A percentile compares a stretch with the other conserved stretches of the same genome.
Conservation (phyloP, 2,113 vertebrate genomes). For the Apodemus speciosus region DNA sequence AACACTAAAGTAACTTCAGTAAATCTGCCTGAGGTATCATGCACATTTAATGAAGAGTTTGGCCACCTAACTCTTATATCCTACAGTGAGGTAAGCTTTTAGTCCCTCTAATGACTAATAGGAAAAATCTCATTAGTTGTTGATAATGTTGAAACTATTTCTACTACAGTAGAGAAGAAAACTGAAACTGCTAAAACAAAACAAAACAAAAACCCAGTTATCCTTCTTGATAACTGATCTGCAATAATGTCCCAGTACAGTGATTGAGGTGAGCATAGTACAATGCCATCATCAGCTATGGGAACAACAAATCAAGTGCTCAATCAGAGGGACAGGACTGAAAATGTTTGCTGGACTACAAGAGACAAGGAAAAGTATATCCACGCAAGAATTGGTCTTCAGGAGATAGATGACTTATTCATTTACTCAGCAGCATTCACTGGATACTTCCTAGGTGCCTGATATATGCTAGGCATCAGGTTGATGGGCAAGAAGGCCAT, state of each 20-base stretch:
- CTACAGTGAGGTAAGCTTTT: background rate
- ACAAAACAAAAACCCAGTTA: background rate
- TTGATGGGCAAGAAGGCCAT: background rate
- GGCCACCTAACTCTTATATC: conserved; percentile 1
- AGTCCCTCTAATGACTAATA: background rate
- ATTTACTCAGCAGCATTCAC: background rate
- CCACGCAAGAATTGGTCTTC: background rate
- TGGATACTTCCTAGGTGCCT: background rate
- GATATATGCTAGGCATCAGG: background rate
- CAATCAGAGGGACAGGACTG: background rate
- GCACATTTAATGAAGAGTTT: conserved; percentile 20
- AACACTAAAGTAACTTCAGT: background rate
- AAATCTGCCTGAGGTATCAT: conserved; percentile 33
- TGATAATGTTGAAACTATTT: background rate
- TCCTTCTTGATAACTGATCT: background rate
- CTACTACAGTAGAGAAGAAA: conserved; percentile 37
- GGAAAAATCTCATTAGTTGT: background rate
- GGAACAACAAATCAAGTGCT: background rate
- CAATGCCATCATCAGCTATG: background rate
- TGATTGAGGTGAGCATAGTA: background rate
- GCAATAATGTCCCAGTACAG: background rate
- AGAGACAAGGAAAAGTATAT: background rate
- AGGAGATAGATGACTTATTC: background rate
- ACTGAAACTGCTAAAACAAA: background rate
- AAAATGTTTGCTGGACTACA: background rate